phyloP scores from a whole-genome alignment of 2,888 invertebrate species.

The Autographa pulchrina region DNA sequence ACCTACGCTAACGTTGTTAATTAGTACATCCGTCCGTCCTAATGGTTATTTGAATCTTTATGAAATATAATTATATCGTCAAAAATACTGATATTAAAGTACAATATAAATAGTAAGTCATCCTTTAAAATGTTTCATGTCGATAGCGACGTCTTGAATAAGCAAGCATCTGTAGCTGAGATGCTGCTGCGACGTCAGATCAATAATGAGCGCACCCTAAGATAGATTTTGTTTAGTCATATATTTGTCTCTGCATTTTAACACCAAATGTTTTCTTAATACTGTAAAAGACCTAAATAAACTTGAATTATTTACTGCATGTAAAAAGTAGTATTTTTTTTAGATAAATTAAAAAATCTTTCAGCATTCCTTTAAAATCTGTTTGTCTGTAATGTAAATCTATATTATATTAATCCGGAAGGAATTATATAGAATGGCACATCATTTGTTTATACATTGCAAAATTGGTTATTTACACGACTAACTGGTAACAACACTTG shows the following conservation, averaged over 20 bases:
- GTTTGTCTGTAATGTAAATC: not conserved
- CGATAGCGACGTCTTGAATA: constrained; percentile 19
- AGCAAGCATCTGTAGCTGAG: constrained; percentile 53
- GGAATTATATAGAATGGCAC: not conserved
- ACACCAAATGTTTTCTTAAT: not conserved
- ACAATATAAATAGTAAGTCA: not conserved
- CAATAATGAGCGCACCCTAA: constrained; percentile 74
- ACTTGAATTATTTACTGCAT: not conserved
- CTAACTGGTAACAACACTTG: not conserved
- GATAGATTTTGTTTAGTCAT: constrained; percentile 63
- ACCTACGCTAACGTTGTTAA: not conserved
- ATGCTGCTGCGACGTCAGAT: constrained; percentile 80
- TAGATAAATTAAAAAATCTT: not conserved
- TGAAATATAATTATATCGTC: not conserved
- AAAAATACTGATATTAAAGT: not conserved
- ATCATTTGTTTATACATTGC: constrained; percentile 2
- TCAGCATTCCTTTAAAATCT: too few relatives aligned
- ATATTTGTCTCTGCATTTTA: constrained; percentile 9
- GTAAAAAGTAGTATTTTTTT: not conserved
- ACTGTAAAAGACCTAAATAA: not conserved
- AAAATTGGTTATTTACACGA: constrained; percentile 1
- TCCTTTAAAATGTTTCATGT: constrained; percentile 9
- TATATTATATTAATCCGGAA: not conserved
- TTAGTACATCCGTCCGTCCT: not conserved
- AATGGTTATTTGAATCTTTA: not conserved